phyloP scores from a whole-genome alignment of 2,888 invertebrate genomes.

The Sinelater perroti region DNA sequence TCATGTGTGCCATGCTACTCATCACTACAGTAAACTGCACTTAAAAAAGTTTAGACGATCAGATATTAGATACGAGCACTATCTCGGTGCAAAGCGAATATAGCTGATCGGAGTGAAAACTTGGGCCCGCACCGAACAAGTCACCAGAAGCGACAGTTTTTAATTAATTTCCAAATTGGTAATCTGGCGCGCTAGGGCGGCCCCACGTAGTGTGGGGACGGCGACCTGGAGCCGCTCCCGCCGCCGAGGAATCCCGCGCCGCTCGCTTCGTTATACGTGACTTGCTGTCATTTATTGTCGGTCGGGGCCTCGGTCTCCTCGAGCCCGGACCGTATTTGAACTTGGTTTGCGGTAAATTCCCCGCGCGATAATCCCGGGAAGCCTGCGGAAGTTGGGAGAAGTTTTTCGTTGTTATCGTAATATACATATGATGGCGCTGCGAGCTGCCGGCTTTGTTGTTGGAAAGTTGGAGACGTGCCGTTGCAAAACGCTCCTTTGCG shows the following conservation, averaged over 20 bases:
- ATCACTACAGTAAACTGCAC: not conserved
- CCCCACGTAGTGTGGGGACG: constrained; percentile 10
- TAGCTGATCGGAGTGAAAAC: not conserved
- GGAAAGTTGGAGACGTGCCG: too few relatives aligned
- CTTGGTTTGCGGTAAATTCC: constrained; percentile 17
- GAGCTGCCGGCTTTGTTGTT: too few relatives aligned
- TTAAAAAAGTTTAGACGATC: not conserved
- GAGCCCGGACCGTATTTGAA: constrained; percentile 18
- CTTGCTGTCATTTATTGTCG: constrained; percentile 29
- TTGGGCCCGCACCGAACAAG: not conserved
- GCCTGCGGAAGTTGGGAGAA: constrained; percentile 5
- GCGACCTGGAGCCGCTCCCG: constrained; percentile 18
- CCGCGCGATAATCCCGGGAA: constrained; percentile 16
- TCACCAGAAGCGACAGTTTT: constrained; percentile 5
- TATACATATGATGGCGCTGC: constrained; percentile 11
- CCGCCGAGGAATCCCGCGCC: constrained; percentile 27
- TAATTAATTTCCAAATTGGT: constrained; percentile 16
- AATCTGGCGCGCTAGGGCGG: constrained; percentile 3
- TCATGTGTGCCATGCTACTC: not conserved
- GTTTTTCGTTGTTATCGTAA: constrained; percentile 18
- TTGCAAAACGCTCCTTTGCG: too few relatives aligned
- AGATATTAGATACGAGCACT: not conserved
- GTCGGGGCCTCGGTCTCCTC: constrained; percentile 20
- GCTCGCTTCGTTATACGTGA: constrained; percentile 32
- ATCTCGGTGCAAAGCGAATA: not conserved